Base-by-base conservation (phyloP, 2,113 vertebrate genomes). In the Donacobius atricapilla region DNA sequence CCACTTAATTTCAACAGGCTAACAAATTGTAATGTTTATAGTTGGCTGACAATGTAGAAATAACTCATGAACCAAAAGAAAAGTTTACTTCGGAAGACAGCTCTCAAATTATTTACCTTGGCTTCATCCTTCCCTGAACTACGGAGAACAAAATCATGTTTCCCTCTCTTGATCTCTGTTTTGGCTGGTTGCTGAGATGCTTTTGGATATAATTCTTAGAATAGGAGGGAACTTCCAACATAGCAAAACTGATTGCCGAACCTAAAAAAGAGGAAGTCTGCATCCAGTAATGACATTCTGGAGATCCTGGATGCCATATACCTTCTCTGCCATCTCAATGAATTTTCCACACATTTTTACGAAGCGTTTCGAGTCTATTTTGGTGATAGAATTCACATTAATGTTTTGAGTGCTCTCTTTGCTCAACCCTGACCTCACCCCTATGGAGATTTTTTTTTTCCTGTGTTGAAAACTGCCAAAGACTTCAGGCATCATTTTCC, bases 91-190 rank as follows among this genome's bases (percentile, higher is more conserved):
- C 47, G 0, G 87, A 95, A 89, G 84, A 80, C 2, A 0, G 42
- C 30, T 70, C 71, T 84, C 45, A 57, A 83, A 57, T 86, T 89
- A 93, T 96, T 97, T 96, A 73, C 89, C 48, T 97, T 97, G 94
- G 96, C 94, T 94, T 93, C 35, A 3, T 83, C 53, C 8, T 94
- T 57, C 50, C 42, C 57, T 88, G 64, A 86, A 53, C 0, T 91
- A 68, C 25, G 75, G 48, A 93, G 58, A 95, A 56, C 70, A 44
- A 63, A 93, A 78, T 61, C 63, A 53, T 76, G 63, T 94, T 96
- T 89, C 48, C 66, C 63, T 87, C 48, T 83, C 72, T 85, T 91
- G 65, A 84, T 95, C 83, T 90, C 78, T 89, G 53, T 90, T 83
- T 96, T 96, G 94, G 83, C 85, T 96, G 70, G 16, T 89, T 90